Percentiles rank a stretch among this genome's conserved stretches.
These are phyloP conservation scores for Sanderia malayensis DNA, from an alignment of 30 jellyfish, hydroid and myxozoan species.

Conservation along the genomic window DNA sequence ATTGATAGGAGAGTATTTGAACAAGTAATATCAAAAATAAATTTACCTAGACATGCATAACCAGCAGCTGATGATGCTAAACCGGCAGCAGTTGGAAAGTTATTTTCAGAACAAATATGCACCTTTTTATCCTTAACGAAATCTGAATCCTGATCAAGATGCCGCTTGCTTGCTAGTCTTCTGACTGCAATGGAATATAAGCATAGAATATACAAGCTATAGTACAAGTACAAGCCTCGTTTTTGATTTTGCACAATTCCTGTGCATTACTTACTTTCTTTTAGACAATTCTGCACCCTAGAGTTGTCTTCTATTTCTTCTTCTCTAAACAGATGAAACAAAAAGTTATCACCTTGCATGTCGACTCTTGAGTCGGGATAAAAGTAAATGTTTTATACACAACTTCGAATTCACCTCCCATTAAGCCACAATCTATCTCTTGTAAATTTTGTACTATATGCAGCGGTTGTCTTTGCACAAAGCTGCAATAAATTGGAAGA, in stretches of 20 bases:
- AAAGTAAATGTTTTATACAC: background rate
- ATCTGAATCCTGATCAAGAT: constrained; percentile 38
- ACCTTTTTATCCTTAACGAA: constrained; percentile 29
- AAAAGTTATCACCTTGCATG: too few relatives aligned
- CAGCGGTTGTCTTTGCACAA: constrained; percentile 69
- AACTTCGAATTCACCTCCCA: constrained; percentile 40
- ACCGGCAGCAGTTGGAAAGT: constrained; percentile 99
- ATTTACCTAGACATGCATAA: constrained; percentile 85
- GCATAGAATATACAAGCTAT: background rate
- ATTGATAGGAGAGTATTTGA: too few relatives aligned
- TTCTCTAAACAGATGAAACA: background rate
- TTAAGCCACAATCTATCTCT: constrained; percentile 76
- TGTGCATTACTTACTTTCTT: constrained; percentile 52
- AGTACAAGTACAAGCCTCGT: too few relatives aligned
- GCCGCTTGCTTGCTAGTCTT: constrained; percentile 42
- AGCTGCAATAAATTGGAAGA: constrained; percentile 24
- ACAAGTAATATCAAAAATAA: too few relatives aligned
- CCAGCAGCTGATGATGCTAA: constrained; percentile 99
- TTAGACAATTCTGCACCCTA: constrained; percentile 55
- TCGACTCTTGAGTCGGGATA: too few relatives aligned
- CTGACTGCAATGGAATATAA: constrained; percentile 25
- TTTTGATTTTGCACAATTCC: too few relatives aligned
- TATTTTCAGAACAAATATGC: constrained; percentile 74
- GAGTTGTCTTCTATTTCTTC: constrained; percentile 49
- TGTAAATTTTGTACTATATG: constrained; percentile 31